phyloP scores from a whole-genome alignment of 30 jellyfish, hydroid and myxozoan species.

The Hydractinia echinata region DNA sequence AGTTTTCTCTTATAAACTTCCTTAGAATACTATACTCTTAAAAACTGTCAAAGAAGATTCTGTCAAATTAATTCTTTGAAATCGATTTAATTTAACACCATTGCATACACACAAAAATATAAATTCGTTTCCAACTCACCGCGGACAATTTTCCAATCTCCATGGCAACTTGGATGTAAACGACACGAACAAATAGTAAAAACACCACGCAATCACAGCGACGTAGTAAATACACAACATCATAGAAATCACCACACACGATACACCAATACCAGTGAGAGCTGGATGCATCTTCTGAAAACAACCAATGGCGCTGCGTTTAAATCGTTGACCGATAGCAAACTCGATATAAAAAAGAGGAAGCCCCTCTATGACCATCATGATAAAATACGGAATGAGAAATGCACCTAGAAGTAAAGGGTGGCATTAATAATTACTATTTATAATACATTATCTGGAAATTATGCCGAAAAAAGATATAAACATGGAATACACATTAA shows the following conservation, averaged over 20 bases:
- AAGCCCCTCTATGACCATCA: slow-evolving; percentile 90
- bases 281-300: slow-evolving; percentile 81
- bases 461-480: no score
- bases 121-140: slow-evolving; percentile 4
- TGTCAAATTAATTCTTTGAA: neutral
- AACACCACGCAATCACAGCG: slow-evolving; percentile 83
- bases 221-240: slow-evolving; percentile 83
- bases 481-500: no score
- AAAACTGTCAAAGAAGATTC: no score
- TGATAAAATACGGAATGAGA: slow-evolving; percentile 76
- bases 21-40: no score
- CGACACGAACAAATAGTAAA: slow-evolving; percentile 65
- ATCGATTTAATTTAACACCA: neutral
- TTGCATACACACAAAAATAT: neutral
- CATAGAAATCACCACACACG: slow-evolving; percentile 69
- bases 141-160: slow-evolving; percentile 58
- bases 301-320: slow-evolving; percentile 72
- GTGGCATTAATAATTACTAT: no score
- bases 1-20: no score
- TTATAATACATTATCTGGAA: no score
- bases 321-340: slow-evolving; percentile 89
- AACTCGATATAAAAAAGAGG: slow-evolving; percentile 84
- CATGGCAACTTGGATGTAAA: slow-evolving; percentile 74
- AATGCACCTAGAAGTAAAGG: slow-evolving; percentile 56
- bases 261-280: slow-evolving; percentile 72